Base-by-base conservation (phyloP, 1,140 invertebrate species). In the Drosophila lacteicornis region DNA sequence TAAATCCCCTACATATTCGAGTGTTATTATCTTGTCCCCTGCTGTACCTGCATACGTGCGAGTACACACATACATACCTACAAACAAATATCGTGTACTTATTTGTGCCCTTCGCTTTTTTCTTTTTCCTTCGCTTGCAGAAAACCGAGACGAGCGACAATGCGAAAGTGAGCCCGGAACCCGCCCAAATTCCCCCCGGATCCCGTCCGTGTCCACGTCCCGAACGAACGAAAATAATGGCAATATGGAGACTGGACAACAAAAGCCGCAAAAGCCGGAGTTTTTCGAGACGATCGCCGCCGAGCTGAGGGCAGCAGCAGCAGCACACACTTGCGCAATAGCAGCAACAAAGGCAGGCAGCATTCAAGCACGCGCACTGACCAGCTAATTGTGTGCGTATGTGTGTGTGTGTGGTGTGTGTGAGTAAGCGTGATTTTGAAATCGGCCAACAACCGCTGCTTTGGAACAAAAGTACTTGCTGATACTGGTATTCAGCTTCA, bases 321-420 rank as follows among this genome's bases (percentile, higher is more conserved):
- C 33, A 22, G 43, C 58, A 19, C 62, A 66, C 70, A 88, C 84
- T 87, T 88, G 83, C 83, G 84, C 83, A 87, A 86, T 88, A 76
- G 58, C 75, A 71, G 58, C 75, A 71, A 17, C 60, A 75, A 36
- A 51, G 76, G 22, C 62, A 79, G 53, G 27, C 43, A 78, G 47
- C 79, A 75, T 75, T 84, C 82, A 74, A 87, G 76, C 83, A 82
- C 77, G 82, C 82, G 81, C 81, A 83, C 79, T 86, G 82, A 86
- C 79, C 70, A 79, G 75, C 75, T 78, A 78, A 78, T 78, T 79
- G 76, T 65, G 50, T 59, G 43, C 43, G 62, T 71, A 36, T 58
- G 19, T 51, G 51, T 63, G 19, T 51, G 51, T 63, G 25, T 73
- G 58, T 61, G 33, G 51, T 65, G 51, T 71, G 65, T 57, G 70